Conservation (phyloP, 2,113 vertebrate species). For the Tricholaema leucomelas region DNA sequence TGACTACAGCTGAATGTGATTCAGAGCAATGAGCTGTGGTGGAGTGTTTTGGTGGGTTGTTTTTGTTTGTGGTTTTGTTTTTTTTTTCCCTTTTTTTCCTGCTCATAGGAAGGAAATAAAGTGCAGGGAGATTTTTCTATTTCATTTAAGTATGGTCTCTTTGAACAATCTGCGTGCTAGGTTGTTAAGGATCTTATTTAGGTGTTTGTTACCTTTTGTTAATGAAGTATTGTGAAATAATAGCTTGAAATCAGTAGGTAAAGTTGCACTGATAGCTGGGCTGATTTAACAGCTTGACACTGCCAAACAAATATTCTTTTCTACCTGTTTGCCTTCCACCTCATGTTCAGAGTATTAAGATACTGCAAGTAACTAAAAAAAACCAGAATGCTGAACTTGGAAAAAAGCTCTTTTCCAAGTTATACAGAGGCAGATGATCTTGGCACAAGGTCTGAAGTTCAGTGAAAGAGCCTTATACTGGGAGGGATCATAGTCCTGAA, state of each 20-base stretch:
- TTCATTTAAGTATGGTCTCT: background rate
- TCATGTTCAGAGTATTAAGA: background rate
- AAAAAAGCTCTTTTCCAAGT: background rate
- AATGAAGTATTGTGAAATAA: background rate
- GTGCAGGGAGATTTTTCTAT: background rate
- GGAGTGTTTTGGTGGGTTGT: background rate
- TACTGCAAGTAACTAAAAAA: background rate
- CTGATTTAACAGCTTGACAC: background rate
- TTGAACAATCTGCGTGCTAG: background rate
- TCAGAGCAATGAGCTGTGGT: background rate
- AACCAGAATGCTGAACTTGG: background rate
- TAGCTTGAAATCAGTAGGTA: background rate
- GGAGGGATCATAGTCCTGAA: background rate
- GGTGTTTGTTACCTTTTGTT: background rate
- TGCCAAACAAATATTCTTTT: background rate
- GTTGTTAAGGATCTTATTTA: background rate
- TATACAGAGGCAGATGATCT: background rate
- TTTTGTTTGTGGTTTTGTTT: background rate
- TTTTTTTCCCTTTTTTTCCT: background rate
- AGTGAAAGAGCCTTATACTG: background rate
- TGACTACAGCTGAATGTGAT: background rate
- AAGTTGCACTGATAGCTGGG: background rate
- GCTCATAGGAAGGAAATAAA: background rate
- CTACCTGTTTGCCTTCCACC: background rate
- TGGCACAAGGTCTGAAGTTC: background rate